Percentiles rank a stretch among this genome's conserved stretches.
Evolutionary conservation across 2,888 invertebrate species (phyloP).

Genomic region (Margaritifera margaritifera): DNA sequence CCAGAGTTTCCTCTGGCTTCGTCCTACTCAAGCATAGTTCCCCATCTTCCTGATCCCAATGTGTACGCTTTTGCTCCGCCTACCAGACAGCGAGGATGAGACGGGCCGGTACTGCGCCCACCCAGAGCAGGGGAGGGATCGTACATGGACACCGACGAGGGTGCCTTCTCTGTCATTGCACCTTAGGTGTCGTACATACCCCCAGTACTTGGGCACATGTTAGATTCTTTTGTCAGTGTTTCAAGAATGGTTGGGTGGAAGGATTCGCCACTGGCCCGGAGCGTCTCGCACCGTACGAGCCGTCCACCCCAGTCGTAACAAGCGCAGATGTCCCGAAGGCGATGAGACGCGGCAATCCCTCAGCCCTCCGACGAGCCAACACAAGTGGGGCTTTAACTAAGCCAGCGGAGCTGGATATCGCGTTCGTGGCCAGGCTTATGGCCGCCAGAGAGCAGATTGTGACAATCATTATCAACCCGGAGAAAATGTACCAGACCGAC

Average conservation of each 20-base stretch:
- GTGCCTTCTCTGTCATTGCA: conserved; percentile 79
- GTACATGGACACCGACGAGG: too few relatives aligned
- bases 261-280: conserved; percentile 36
- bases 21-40: conserved; percentile 83
- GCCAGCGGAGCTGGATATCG: conserved; percentile 9
- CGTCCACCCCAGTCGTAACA: conserved; percentile 23
- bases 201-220: conserved; percentile 82
- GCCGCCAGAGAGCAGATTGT: conserved; percentile 47
- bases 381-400: conserved; percentile 17
- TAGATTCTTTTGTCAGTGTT: conserved; percentile 85
- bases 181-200: conserved; percentile 78
- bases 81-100: conserved; percentile 55
- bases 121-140: conserved; percentile 19
- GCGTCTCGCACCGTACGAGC: conserved; percentile 17
- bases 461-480: conserved; percentile 47
- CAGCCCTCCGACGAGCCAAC: conserved; percentile 25
- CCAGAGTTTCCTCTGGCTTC: conserved; percentile 82
- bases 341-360: conserved; percentile 18
- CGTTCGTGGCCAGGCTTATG: conserved; percentile 34
- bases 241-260: conserved; percentile 81
- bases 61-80: conserved; percentile 79
- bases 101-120: conserved; percentile 78
- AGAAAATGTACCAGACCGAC: conserved; percentile 74
- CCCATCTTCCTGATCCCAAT: conserved; percentile 84
- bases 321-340: conserved; percentile 14